phyloP scores from a whole-genome alignment of 2,113 vertebrate genomes.

The Terrapene triunguis region DNA sequence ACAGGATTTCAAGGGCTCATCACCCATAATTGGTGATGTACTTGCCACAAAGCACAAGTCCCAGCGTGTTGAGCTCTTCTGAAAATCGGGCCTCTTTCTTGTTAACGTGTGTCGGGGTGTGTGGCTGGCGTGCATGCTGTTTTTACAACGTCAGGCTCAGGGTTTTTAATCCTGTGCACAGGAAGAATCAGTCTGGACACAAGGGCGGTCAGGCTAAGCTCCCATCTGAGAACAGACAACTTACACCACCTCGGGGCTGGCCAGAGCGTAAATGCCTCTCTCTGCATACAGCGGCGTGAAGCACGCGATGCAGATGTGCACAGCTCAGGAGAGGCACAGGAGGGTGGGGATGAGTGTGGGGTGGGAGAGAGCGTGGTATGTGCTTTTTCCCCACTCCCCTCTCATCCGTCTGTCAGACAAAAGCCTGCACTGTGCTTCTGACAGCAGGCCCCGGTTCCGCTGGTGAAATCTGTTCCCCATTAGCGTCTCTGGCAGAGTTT shows the following conservation, averaged over 20 bases:
- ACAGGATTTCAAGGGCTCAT: background rate
- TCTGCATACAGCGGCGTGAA: background rate
- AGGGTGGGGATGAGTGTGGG: accelerated
- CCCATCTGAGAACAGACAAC: background rate
- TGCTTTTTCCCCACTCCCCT: background rate
- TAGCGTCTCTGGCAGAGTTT: background rate
- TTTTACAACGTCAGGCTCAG: background rate
- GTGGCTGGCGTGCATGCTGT: background rate
- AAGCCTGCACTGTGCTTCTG: background rate
- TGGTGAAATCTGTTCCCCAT: slow-evolving; percentile 51
- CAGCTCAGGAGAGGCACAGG: background rate
- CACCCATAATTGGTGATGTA: background rate
- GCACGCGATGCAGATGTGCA: background rate
- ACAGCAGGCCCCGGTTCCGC: accelerated
- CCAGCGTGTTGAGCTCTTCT: background rate
- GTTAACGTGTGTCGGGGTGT: background rate
- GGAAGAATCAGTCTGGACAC: background rate
- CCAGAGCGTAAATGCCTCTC: background rate
- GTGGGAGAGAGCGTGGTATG: background rate
- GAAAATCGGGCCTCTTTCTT: background rate
- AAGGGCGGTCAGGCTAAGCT: background rate
- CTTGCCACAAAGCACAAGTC: background rate
- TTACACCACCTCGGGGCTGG: background rate
- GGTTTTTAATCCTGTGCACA: background rate
- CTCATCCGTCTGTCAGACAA: accelerated